phyloP scores from a whole-genome alignment of 1,140 invertebrate genomes.

The Monochamus saltuarius region DNA sequence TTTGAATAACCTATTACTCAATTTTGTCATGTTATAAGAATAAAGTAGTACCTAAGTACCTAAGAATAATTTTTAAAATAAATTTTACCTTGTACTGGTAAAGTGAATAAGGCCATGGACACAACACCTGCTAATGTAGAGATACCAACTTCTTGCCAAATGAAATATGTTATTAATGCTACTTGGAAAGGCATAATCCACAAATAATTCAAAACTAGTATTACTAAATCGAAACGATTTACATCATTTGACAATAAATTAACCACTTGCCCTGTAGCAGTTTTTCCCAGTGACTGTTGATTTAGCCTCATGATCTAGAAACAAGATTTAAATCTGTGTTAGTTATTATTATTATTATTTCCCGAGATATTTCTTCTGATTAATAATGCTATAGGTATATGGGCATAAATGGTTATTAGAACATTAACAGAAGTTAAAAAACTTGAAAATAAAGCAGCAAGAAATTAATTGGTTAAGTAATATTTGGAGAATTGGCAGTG shows the following conservation, averaged over 20 bases:
- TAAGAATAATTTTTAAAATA: constrained; percentile 41
- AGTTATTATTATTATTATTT: no score
- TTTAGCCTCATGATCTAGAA: constrained; percentile 62
- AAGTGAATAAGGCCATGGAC: constrained; percentile 59
- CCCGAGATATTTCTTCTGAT: no score
- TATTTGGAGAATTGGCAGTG: no score
- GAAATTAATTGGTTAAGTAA: no score
- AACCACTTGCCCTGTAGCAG: constrained; percentile 78
- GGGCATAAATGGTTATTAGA: no score
- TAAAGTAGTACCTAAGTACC: no score
- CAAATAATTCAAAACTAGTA: constrained; percentile 63
- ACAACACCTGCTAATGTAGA: constrained; percentile 71
- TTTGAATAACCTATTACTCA: constrained; percentile 1
- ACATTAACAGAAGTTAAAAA: no score
- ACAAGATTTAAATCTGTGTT: constrained; percentile 5
- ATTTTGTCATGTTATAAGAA: no score
- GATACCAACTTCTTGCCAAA: constrained; percentile 68
- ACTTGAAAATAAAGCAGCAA: no score
- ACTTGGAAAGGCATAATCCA: constrained; percentile 73
- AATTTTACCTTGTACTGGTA: constrained; percentile 67
- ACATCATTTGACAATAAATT: constrained; percentile 84
- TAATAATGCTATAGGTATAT: no score
- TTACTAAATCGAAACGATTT: constrained; percentile 63
- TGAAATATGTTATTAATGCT: constrained; percentile 59
- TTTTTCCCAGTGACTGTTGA: constrained; percentile 65